phyloP scores from a whole-genome alignment of 2,113 vertebrate species.

The Perca schrenkii region DNA sequence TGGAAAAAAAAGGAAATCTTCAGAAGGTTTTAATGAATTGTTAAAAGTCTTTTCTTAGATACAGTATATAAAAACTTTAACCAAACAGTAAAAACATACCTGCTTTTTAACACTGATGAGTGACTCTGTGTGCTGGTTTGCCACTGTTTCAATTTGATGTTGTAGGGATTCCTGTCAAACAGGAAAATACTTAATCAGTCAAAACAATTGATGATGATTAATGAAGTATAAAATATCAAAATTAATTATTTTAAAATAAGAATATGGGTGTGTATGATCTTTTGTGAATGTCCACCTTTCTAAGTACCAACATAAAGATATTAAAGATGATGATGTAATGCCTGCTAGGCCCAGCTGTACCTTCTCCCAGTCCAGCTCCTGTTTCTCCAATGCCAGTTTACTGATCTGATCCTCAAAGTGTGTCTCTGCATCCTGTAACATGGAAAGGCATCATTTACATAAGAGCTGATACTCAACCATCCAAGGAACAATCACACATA shows the following conservation, averaged over 20 bases:
- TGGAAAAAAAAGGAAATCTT: constrained; percentile 18
- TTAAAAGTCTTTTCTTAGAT: background rate
- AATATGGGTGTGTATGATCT: background rate
- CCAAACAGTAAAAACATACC: constrained; percentile 78
- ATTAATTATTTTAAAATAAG: background rate
- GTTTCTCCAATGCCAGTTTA: constrained; percentile 91
- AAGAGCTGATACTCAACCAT: background rate
- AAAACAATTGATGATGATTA: background rate
- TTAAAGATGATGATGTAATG: background rate
- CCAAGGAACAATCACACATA: background rate
- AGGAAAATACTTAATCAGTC: background rate
- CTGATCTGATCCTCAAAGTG: constrained; percentile 91
- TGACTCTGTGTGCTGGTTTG: constrained; percentile 87
- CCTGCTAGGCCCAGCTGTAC: constrained; percentile 64
- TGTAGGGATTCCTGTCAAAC: constrained; percentile 66
- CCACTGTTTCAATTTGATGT: constrained; percentile 80
- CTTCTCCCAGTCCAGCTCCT: constrained; percentile 95
- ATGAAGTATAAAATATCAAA: background rate
- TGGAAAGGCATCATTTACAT: background rate
- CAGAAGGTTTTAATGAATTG: background rate
- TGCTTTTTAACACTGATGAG: constrained; percentile 88
- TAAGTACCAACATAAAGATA: background rate
- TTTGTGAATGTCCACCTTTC: background rate
- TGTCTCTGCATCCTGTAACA: constrained; percentile 87
- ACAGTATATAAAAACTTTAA: background rate